A percentile compares a stretch with the other conserved stretches of the same genome.
phyloP scores from a whole-genome alignment of 2,113 vertebrate genomes.

The Origma solitaria region DNA sequence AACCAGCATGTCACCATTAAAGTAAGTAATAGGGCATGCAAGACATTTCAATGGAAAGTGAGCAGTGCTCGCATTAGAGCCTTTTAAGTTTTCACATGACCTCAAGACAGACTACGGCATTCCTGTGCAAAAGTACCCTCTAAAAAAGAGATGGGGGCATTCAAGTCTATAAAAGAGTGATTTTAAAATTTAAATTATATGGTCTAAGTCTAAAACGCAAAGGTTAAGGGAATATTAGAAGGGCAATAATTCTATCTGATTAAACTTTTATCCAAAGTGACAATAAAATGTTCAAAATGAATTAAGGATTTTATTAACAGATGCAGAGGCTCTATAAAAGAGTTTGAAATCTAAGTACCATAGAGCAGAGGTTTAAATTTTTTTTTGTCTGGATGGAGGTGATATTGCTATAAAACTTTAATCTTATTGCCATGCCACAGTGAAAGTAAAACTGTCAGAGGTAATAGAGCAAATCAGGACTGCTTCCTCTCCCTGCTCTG shows the following conservation, averaged over 20 bases:
- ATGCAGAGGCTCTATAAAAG: conserved; percentile 36
- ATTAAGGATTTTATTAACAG: conserved; percentile 61
- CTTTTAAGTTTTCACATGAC: conserved; percentile 30
- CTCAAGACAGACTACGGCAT: neutral
- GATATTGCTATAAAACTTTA: conserved; percentile 59
- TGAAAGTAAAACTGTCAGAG: conserved; percentile 57
- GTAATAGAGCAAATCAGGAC: conserved; percentile 43
- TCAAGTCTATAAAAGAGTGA: conserved; percentile 62
- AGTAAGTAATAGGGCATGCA: conserved; percentile 65
- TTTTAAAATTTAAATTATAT: conserved; percentile 65
- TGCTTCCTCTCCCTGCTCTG: neutral
- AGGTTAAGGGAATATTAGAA: conserved; percentile 71
- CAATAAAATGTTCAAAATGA: conserved; percentile 63
- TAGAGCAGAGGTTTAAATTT: neutral
- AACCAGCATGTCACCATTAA: conserved; percentile 66
- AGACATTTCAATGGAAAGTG: neutral
- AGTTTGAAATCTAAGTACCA: conserved; percentile 40
- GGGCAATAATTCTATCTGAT: conserved; percentile 68
- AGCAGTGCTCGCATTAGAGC: neutral
- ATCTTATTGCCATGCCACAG: conserved; percentile 35
- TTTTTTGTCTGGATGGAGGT: conserved; percentile 21
- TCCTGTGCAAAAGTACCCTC: neutral
- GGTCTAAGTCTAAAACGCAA: conserved; percentile 50
- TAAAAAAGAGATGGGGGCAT: conserved; percentile 10
- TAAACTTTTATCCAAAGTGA: conserved; percentile 66